Conservation (phyloP, 2,888 invertebrate species). For the Euplagia quadripunctaria region DNA sequence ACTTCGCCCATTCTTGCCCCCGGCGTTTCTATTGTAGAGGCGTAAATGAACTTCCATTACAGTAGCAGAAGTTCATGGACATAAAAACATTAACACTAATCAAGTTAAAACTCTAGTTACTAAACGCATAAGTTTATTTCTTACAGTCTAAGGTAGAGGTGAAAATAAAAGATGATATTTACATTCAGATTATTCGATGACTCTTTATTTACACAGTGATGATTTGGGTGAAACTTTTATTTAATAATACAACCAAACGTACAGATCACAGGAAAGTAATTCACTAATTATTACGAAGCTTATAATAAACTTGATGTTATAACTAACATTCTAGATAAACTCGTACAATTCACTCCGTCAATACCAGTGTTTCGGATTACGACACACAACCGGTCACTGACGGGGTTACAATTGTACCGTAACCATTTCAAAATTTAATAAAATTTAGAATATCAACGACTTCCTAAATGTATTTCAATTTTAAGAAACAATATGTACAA, state of each 20-base stretch:
- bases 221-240: conserved; percentile 67
- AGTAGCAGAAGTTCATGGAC: too few species aligned
- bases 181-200: conserved; percentile 87
- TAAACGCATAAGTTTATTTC: background rate
- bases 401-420: conserved; percentile 54
- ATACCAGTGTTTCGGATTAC: conserved; percentile 35
- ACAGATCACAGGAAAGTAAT: conserved; percentile 79
- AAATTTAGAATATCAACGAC: conserved; percentile 76
- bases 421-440: conserved; percentile 67
- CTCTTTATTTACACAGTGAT: conserved; percentile 85
- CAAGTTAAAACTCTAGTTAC: too few species aligned
- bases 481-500: conserved; percentile 69
- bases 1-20: too few species aligned
- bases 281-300: conserved; percentile 71
- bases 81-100: too few species aligned
- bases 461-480: conserved; percentile 62
- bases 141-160: background rate
- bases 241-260: conserved; percentile 77
- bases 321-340: conserved; percentile 62
- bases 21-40: too few species aligned
- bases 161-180: conserved; percentile 71
- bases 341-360: conserved; percentile 51
- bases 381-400: conserved; percentile 42
- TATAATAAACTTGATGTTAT: conserved; percentile 61
- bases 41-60: too few species aligned